Evolutionary conservation across 1,140 invertebrate genomes (phyloP).

Genomic region (Sarcophaga peregrina): DNA sequence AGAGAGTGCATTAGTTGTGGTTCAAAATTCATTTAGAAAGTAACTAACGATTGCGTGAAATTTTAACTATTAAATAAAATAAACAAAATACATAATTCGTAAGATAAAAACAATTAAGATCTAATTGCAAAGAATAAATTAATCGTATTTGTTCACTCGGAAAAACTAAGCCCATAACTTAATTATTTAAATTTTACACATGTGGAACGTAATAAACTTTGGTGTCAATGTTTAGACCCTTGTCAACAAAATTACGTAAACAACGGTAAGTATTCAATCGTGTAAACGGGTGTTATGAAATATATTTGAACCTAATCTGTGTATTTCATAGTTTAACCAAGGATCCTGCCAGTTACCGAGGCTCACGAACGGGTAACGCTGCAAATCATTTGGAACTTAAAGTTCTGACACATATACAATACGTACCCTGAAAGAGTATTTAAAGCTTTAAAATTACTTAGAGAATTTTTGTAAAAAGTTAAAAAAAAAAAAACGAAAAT

Average conservation of each 20-base stretch:
- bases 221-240: constrained; percentile 66
- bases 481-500: constrained; percentile 41
- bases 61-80: constrained; percentile 16
- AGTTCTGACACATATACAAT: constrained; percentile 79
- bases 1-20: constrained; percentile 37
- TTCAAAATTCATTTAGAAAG: constrained; percentile 36
- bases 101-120: neutral
- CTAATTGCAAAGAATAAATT: neutral
- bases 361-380: constrained; percentile 76
- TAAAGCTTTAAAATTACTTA: too few relatives aligned
- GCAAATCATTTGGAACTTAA: constrained; percentile 79
- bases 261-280: constrained; percentile 1
- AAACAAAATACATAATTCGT: neutral
- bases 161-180: constrained; percentile 13
- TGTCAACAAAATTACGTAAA: constrained; percentile 47
- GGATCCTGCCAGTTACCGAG: constrained; percentile 75
- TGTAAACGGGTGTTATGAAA: neutral
- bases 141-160: neutral
- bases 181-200: constrained; percentile 20
- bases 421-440: constrained; percentile 72
- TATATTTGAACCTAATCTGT: neutral
- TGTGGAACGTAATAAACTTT: constrained; percentile 50
- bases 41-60: neutral
- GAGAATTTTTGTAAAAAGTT: neutral
- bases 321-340: constrained; percentile 70